phyloP scores from a whole-genome alignment of 2,888 invertebrate species.

The Oscheius sp. region DNA sequence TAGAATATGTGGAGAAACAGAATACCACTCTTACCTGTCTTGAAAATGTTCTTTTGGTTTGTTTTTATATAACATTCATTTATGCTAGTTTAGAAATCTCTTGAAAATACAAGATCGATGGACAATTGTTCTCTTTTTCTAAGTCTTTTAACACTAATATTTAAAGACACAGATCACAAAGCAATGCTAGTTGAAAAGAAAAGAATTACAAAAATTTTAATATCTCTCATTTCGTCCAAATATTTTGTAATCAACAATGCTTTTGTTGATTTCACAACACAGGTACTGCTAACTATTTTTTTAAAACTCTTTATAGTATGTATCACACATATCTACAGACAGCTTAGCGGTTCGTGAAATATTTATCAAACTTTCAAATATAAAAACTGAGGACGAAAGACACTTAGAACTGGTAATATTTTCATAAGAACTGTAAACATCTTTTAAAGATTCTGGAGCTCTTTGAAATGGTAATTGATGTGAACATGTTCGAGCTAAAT shows the following conservation, averaged over 20 bases:
- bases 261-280: slow-evolving; percentile 33
- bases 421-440: no score
- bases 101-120: not conserved
- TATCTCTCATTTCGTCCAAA: slow-evolving; percentile 27
- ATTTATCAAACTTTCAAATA: not conserved
- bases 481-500: slow-evolving; percentile 55
- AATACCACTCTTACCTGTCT: not conserved
- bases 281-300: slow-evolving; percentile 11
- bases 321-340: not conserved
- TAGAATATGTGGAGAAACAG: slow-evolving; percentile 35
- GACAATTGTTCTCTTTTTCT: not conserved
- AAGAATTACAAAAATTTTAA: slow-evolving; percentile 19
- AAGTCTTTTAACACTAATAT: not conserved
- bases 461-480: slow-evolving; percentile 33
- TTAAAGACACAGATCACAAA: not conserved
- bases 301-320: not conserved
- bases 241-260: slow-evolving; percentile 36
- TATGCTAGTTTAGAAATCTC: not conserved
- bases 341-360: not conserved
- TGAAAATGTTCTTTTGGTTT: slow-evolving; percentile 4
- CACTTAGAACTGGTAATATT: not conserved
- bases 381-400: not conserved
- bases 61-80: not conserved
- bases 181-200: not conserved
- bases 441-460: no score